phyloP scores from a whole-genome alignment of 2,113 vertebrate genomes.

The Hydrolagus affinis region DNA sequence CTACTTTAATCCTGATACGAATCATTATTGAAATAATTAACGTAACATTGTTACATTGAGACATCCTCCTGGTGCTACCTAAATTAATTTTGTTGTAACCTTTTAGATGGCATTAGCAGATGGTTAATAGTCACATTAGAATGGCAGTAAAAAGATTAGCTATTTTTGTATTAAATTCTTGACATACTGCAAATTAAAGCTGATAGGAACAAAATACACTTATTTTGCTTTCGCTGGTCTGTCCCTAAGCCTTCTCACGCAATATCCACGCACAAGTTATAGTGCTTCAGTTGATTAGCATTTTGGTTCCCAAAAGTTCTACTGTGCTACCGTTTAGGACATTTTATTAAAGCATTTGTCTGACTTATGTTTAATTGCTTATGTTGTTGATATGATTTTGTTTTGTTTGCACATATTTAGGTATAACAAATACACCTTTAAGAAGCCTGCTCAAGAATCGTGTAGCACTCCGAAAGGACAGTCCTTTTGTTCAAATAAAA shows the following conservation, averaged over 20 bases:
- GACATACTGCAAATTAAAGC: not conserved
- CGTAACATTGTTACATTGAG: not conserved
- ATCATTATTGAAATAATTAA: not conserved
- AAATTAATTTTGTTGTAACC: not conserved
- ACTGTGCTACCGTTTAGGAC: too few species aligned
- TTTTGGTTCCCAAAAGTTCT: not conserved
- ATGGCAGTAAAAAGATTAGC: too few species aligned
- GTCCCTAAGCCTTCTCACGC: not conserved
- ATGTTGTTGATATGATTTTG: not conserved
- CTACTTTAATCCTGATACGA: not conserved
- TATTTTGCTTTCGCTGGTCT: not conserved
- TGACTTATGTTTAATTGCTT: not conserved
- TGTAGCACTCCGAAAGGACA: not conserved
- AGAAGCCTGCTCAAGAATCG: not conserved
- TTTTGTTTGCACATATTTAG: not conserved
- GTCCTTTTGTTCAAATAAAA: not conserved
- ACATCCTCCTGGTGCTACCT: too few species aligned
- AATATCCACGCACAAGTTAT: not conserved
- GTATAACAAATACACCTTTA: not conserved
- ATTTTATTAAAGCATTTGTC: too few species aligned
- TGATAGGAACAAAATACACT: not conserved
- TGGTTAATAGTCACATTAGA: too few species aligned
- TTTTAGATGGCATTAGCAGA: too few species aligned
- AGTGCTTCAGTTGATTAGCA: not conserved
- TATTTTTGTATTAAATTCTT: too few species aligned